Evolutionary conservation across 2,888 invertebrate genomes (phyloP), one percentile per base, ranked within the genome.

Genomic region (Elegia similella): DNA sequence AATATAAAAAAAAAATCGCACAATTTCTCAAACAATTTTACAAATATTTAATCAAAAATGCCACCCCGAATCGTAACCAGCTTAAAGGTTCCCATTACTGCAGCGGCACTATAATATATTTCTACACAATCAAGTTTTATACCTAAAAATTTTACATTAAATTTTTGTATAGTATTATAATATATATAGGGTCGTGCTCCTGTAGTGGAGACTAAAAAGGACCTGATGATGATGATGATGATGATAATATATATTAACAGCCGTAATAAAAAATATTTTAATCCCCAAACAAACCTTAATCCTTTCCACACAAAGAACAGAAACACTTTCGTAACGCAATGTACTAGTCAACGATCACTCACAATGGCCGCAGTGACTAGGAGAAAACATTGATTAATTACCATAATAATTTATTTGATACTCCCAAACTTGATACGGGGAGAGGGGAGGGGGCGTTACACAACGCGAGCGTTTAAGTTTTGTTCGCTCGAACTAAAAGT

Each of bases 321-420:
- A 81, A 86, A 79, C 85, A 82, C 78, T 86, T 86, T 80, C 76
- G 83, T 82, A 74, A 72, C 71, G 72, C 72, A 82, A 76, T 81
- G 84, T 88, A 88, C 85, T 76, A 85, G 81, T 84, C 87, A 81
- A 81, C 87, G 86, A 88, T 89, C 89, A 88, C 82, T 89, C 87
- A 89, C 89, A 90, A 88, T 88, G 72, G 83, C 78, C 76, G 72
- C 80, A 91, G 87, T 91, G 90, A 91, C 89, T 90, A 74, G 89
- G 84, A 90, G 89, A 90, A 90, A 90, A 91, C 90, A 86, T 88
- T 91, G 91, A 91, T 91, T 91, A 91, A 91, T 91, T 90, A 90
- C 88, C 88, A 90, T 89, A 90, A 91, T 91, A 87, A 90, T 91
- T 91, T 91, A 91, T 91, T 90, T 91, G 91, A 88, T 91, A 90